Base-by-base conservation (phyloP, 2,113 vertebrate genomes). In the Heterotis niloticus region DNA sequence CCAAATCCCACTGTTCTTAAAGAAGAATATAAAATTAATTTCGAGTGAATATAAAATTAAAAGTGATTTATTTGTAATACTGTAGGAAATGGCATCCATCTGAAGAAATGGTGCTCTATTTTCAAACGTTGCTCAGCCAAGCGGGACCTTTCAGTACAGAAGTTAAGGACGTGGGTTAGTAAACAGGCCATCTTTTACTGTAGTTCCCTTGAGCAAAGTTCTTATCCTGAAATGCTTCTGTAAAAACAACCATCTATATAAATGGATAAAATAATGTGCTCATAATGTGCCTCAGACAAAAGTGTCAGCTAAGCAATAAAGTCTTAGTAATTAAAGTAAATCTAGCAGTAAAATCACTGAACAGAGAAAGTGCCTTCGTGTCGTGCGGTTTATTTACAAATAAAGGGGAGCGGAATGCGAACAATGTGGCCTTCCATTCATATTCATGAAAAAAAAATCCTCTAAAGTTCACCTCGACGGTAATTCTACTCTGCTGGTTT, bases 401-500 rank as follows among this genome's bases (percentile, higher is more conserved):
- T 34, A 70, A 20, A 34, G 16, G 67, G 29, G 16, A 4, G 28
- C 29, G 10, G 20, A 9, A 72, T 3, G 13, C n/a, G n/a, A 56
- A 57, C 54, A 74, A 56, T 74, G 71, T 26, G 26, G 71, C 54
- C 17, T 59, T 74, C 14, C 54, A 74, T 57, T 74, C 71, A 71
- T 71, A 67, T 67, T 75, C 62, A 75, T 29, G 56, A 18, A 9
- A 60, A 34, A 65, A 76, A 76, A 72, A 54, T 71, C 34, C 29
- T 5, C 57, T 52, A 75, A 75, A 62, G 57, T 23, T 57, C 71
- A 74, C 17, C 71, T 74, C 57, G 26, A 14, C 71, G 57, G 71
- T 74, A 62, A 62, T 75, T 75, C 74, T 75, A 26, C 17, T 29
- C 29, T 5, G 18, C 56, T 11, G 18, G 71, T 77, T 77, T 77